These are phyloP conservation scores for Oscheius onirici DNA, from an alignment of 2,888 invertebrate species.

Conservation along the genomic window DNA sequence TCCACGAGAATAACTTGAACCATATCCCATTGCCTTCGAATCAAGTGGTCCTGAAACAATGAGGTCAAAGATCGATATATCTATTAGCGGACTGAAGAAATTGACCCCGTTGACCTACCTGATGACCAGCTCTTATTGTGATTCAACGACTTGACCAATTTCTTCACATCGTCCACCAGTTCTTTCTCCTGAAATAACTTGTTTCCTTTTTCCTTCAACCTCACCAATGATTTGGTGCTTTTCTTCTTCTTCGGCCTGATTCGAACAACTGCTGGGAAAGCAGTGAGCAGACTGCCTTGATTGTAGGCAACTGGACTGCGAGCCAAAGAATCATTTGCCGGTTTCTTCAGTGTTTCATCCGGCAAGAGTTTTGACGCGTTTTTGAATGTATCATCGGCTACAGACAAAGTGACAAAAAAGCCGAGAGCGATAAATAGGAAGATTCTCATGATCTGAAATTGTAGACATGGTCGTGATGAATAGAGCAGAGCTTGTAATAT, in stretches of 20 bases:
- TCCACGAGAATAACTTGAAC: constrained; percentile 3
- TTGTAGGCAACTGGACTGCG: constrained; percentile 37
- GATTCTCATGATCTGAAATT: no score
- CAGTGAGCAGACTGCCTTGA: constrained; percentile 28
- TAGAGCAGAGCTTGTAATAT: no score
- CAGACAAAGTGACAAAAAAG: no score
- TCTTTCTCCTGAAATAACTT: constrained; percentile 24
- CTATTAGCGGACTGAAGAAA: no score
- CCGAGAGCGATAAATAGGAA: no score
- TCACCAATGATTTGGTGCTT: constrained; percentile 13
- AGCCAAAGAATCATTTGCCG: neutral
- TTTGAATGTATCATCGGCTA: no score
- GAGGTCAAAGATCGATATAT: no score
- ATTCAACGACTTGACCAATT: constrained; percentile 28
- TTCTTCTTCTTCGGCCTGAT: constrained; percentile 28
- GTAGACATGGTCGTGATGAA: no score
- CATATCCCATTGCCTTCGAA: constrained; percentile 14
- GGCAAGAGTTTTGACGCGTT: neutral
- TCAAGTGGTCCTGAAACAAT: constrained; percentile 11
- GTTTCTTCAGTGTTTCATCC: constrained; percentile 2
- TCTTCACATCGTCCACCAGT: constrained; percentile 25
- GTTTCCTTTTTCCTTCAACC: neutral
- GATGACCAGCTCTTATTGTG: constrained; percentile 19
- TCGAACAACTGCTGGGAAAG: constrained; percentile 34
- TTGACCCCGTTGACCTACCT: neutral